These are phyloP conservation scores for Neomonachus schauinslandi DNA, from an alignment of 2,113 vertebrate genomes.

Conservation along the genomic window DNA sequence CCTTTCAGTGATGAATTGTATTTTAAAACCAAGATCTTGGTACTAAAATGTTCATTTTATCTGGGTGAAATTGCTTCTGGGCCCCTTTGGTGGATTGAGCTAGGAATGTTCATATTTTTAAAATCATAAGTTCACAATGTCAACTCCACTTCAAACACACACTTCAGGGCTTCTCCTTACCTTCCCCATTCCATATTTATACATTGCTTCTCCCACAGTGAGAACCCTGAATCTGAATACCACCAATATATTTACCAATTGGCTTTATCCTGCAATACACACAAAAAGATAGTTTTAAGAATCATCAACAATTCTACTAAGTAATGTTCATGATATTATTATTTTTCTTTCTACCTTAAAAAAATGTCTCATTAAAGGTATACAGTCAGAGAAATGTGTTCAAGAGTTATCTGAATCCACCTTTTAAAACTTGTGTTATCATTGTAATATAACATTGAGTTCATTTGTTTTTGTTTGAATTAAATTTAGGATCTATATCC, in stretches of 20 bases:
- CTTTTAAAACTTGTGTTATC: not conserved
- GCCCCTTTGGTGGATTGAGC: not conserved
- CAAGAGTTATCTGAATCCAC: not conserved
- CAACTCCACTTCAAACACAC: not conserved
- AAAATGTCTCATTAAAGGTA: not conserved
- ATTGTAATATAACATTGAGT: not conserved
- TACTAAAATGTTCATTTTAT: not conserved
- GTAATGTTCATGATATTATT: not conserved
- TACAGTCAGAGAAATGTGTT: not conserved
- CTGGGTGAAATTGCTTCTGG: not conserved
- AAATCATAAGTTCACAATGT: not conserved
- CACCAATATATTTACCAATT: not conserved
- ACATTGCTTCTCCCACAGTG: not conserved
- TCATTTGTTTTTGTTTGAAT: not conserved
- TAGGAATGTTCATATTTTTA: not conserved
- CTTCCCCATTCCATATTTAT: not conserved
- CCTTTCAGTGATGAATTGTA: not conserved
- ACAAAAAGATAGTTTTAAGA: slow-evolving; percentile 11
- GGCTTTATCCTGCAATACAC: not conserved
- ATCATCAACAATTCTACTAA: not conserved
- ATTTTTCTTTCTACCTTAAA: not conserved
- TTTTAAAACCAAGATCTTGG: slow-evolving; percentile 9
- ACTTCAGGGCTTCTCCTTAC: not conserved
- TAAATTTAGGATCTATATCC: not conserved
- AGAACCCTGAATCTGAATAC: not conserved